Base-by-base conservation (phyloP, 1,140 invertebrate species). In the Tigriopus japonicus region DNA sequence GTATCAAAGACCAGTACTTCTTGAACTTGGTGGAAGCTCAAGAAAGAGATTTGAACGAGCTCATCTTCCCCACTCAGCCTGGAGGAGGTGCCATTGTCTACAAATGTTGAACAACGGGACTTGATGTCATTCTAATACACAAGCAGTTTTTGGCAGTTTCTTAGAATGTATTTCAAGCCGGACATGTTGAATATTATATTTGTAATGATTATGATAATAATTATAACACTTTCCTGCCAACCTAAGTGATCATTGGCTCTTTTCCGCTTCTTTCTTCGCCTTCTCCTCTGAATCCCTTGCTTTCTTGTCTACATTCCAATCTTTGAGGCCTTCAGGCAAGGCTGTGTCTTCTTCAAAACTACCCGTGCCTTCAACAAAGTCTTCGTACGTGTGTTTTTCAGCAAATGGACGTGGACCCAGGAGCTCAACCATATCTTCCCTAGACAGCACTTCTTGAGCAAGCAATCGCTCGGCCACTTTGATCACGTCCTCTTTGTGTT, bases 361-460 rank as follows among this genome's bases (percentile, higher is more conserved):
- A 15, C 95, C 95, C 13, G 96, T 99, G 0, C 94, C 95, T 74
- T 93, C 93, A 0, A 99, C 95, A 74, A 99, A 98, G 69, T 99
- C 87, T 75, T 99, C 96, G 70, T 99, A 99, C 6, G 95, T 98
- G 14, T 93, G 94, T 74, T 98, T 98, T 74, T 99, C 96, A 24
- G 84, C 83, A 80, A 99, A 99, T 0, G 96, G 96, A 65, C 96
- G 75, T 49, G 81, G 75, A 6, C 96, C 96, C 2, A 99, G 74
- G 6, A 99, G 71, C 72, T 98, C 92, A 63, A 98, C 89, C 91
- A 99, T 97, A 68, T 98, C 95, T 35, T 97, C 89, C 62, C 96
- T 81, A 68, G 85, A 90, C 23, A 99, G 76, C 60, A 97, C 86
- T 74, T 99, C 96, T 70, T 94, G 87, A 70, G 94, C 87, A 28